Conservation (phyloP, 2,797 vertebrate genomes). For the Alca torda region DNA sequence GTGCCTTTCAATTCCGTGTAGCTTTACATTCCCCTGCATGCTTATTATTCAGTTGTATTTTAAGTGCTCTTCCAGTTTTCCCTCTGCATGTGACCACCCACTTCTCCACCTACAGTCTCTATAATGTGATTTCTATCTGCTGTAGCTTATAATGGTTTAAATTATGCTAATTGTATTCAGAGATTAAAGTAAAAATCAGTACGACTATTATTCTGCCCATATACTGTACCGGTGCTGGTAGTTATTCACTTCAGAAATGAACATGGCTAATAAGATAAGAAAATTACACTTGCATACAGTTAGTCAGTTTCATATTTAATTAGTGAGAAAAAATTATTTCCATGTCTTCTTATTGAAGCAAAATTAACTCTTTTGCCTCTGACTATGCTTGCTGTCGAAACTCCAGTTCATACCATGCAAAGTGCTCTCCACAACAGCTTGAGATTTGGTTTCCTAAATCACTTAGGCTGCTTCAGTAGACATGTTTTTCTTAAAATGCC, state of each 20-base stretch:
- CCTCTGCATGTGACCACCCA: conserved; percentile 75
- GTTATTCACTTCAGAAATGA: conserved; percentile 76
- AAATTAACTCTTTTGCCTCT: conserved; percentile 54
- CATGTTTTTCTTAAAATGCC: neutral
- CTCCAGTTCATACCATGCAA: neutral
- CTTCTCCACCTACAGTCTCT: conserved; percentile 76
- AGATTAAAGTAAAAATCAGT: conserved; percentile 75
- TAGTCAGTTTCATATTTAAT: conserved; percentile 73
- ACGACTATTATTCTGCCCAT: conserved; percentile 72
- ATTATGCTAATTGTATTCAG: conserved; percentile 80
- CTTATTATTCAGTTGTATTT: conserved; percentile 74
- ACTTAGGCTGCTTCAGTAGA: neutral
- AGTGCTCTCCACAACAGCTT: neutral
- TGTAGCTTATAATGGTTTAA: conserved; percentile 74
- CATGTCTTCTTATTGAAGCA: conserved; percentile 28
- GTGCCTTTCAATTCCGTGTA: conserved; percentile 32
- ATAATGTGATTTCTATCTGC: conserved; percentile 77
- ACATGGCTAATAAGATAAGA: conserved; percentile 76
- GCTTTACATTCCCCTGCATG: conserved; percentile 49
- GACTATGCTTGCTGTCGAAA: neutral
- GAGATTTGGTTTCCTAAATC: neutral
- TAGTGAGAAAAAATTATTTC: conserved; percentile 61
- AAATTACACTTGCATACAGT: conserved; percentile 71
- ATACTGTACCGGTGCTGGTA: conserved; percentile 63
- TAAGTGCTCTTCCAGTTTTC: conserved; percentile 71